Evolutionary conservation across 2,888 invertebrate genomes (phyloP), one percentile per base, ranked within the genome.

Genomic region (Mesorhabditis spiculigera): DNA sequence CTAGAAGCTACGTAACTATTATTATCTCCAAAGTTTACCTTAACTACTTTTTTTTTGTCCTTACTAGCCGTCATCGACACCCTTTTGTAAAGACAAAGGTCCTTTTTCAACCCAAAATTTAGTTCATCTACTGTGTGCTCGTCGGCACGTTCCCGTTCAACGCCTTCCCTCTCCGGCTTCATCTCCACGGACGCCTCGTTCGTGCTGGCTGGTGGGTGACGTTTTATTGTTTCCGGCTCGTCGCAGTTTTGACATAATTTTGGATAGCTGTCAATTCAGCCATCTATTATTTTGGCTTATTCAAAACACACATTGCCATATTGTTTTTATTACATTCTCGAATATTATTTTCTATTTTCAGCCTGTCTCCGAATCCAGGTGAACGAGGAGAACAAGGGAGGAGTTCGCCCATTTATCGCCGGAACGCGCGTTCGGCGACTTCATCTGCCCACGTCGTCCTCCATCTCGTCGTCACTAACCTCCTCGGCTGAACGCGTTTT

Each of bases 101-200:
- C 28, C 28, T 28, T 28, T n/a, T 28, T 28, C 28, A 28, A 28
- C 28, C 3, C 28, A 28, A 28, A 28, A 28, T 78, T 44, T 73
- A 80, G 73, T 79, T 79, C 70, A 63, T 69, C 28, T 79, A 78
- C 68, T 80, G 78, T 66, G 62, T 75, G 42, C 71, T 79, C 28
- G 80, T 98, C 84, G 98, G 98, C 86, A 97, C 98, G 62, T 99
- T 96, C 87, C 98, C 98, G 0, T 99, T 99, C 89, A 99, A 99
- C 88, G 95, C 97, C n/a, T 99, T 99, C 88, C n/a, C 91, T 99
- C 64, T 95, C 96, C 84, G 98, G 98, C 69, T 99, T 99, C 87
- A 97, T 98, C 83, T 96, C 96, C 62, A 93, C 92, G 73, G 94
- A 99, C 62, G 96, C 95, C 85, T 93, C 93, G 74, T 99, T 99